Base-by-base conservation (phyloP, 2,113 vertebrate genomes). In the Phocoena sinus region DNA sequence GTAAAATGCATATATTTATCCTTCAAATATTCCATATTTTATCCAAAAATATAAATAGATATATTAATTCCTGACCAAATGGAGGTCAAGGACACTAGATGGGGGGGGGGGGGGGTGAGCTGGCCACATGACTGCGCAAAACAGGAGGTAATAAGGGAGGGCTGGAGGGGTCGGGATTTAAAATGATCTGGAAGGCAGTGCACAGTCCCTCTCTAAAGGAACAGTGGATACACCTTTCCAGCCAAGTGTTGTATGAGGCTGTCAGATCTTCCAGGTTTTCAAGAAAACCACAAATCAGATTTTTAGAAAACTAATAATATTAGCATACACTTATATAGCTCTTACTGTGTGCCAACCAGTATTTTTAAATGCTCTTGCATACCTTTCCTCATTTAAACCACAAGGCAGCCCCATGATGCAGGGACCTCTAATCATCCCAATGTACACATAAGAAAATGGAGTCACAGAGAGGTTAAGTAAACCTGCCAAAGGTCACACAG, bases 201-300 rank as follows among this genome's bases (percentile, higher is more conserved):
- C 41, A 33, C 9, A 10, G 2, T 7, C 38, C 28, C 25, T 76
- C 62, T 23, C 68, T 63, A 44, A 36, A 62, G 36, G 68, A 17
- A 26, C 8, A n/a, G 71, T 18, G 68, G 70, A 12, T 67, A 62
- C 38, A 15, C 65, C 41, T 41, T 62, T 50, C 89, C 26, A 41
- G 53, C 20, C 62, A 77, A 31, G 23, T 18, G n/a, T 13, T 79
- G 28, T 47, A 60, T 3, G 56, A 41, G 17, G 73, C 28, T 81
- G 50, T 56, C 68, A 50, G n/a, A 70, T 41, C 36, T 80, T 74
- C 11, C 8, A 36, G 26, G 25, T 77, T 89, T 77, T 70, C 17
- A 67, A 74, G 68, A 74, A 94, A 95, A 47, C 36, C n/a, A 56
- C 31, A 79, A 63, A 92, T 82, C 38, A 95, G 73, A 73, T 79